Conservation (phyloP, 1,140 invertebrate genomes). For the Drosophila equinoxialis region DNA sequence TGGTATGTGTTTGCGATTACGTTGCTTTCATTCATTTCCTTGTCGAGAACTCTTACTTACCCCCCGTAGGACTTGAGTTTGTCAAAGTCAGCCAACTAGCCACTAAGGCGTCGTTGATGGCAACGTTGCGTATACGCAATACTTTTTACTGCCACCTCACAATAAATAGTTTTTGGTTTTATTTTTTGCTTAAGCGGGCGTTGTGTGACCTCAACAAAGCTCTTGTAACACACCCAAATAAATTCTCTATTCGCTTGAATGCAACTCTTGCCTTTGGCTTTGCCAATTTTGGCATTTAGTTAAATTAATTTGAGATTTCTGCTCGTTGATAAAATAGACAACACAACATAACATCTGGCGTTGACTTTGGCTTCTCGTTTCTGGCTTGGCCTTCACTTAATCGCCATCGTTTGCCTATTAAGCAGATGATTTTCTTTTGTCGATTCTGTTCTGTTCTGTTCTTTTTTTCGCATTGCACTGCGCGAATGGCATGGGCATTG, state of each 20-base stretch:
- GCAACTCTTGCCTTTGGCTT: conserved; percentile 46
- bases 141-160: conserved; percentile 49
- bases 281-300: conserved; percentile 65
- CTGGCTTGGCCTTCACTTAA: conserved; percentile 31
- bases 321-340: conserved; percentile 50
- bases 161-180: conserved; percentile 6
- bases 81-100: conserved; percentile 53
- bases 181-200: neutral
- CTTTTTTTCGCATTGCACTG: conserved; percentile 15
- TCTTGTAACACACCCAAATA: conserved; percentile 26
- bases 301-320: conserved; percentile 63
- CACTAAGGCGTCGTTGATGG: conserved; percentile 52
- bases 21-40: conserved; percentile 65
- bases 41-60: conserved; percentile 26
- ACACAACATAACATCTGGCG: conserved; percentile 40
- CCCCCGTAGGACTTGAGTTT: conserved; percentile 36
- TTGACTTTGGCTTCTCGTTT: conserved; percentile 27
- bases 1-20: neutral
- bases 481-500: conserved; percentile 33
- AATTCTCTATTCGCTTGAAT: conserved; percentile 64
- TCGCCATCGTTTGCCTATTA: conserved; percentile 42
- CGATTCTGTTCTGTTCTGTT: conserved; percentile 31
- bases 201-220: conserved; percentile 58
- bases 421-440: conserved; percentile 32
- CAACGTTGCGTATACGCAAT: conserved; percentile 70